A percentile compares a stretch with the other conserved stretches of the same genome.
phyloP scores from a whole-genome alignment of 2,113 vertebrate genomes.

The Acanthisitta chloris region DNA sequence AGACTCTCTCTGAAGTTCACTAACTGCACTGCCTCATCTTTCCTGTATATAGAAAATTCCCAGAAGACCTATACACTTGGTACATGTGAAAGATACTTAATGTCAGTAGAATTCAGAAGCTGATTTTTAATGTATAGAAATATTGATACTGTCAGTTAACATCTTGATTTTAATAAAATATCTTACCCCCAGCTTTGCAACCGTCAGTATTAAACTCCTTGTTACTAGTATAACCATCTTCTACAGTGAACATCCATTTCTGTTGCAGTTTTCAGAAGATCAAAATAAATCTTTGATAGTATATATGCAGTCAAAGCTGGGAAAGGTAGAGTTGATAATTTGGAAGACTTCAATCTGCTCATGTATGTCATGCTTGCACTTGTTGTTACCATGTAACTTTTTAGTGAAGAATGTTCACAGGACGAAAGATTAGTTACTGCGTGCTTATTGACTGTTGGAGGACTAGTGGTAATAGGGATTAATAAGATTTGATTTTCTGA shows the following conservation, averaged over 20 bases:
- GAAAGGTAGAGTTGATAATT: neutral
- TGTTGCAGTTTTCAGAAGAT: neutral
- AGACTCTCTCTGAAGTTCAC: neutral
- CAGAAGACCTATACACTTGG: neutral
- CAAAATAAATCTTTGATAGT: neutral
- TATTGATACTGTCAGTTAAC: neutral
- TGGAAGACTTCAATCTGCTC: neutral
- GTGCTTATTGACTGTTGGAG: neutral
- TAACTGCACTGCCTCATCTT: neutral
- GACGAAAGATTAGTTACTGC: neutral
- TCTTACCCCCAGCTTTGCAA: rapidly evolving
- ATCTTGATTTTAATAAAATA: neutral
- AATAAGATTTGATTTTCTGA: neutral
- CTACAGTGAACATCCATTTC: neutral
- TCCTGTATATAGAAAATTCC: neutral
- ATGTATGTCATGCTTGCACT: neutral
- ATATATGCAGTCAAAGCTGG: neutral
- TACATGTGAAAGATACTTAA: neutral
- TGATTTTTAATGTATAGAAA: neutral
- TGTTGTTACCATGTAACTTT: neutral
- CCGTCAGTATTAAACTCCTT: neutral
- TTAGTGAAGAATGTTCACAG: neutral
- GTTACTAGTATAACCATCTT: neutral
- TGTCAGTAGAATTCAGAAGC: neutral
- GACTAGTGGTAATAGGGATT: neutral